These are phyloP conservation scores for Bradypodion pumilum DNA, from an alignment of 2,797 vertebrate species.

Conservation along the genomic window DNA sequence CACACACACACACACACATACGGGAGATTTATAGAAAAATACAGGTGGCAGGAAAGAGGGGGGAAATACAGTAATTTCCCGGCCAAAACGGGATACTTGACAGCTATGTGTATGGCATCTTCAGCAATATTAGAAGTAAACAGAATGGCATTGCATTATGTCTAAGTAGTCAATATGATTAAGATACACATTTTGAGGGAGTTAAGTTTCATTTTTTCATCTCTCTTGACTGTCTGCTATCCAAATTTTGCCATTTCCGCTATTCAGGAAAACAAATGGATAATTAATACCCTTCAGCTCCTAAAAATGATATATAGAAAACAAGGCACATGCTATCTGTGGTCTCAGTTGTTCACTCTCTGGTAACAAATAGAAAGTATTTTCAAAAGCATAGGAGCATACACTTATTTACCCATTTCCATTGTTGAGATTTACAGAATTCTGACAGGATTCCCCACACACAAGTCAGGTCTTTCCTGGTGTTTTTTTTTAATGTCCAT, in stretches of 20 bases:
- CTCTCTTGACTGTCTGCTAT: no score
- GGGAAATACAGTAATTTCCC: no score
- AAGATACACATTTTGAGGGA: no score
- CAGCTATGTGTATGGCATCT: no score
- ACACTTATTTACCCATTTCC: slow-evolving; percentile 62
- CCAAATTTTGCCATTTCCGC: background rate
- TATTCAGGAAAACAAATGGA: slow-evolving; percentile 49
- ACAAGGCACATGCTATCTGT: slow-evolving; percentile 58
- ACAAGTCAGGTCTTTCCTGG: background rate
- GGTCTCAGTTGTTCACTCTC: slow-evolving; percentile 54
- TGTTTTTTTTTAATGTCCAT: slow-evolving; percentile 51
- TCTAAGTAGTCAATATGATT: no score
- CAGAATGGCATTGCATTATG: no score
- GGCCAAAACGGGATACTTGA: no score
- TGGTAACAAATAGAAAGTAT: slow-evolving; percentile 44
- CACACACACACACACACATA: no score
- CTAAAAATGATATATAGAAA: slow-evolving; percentile 63
- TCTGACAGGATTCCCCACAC: slow-evolving; percentile 40
- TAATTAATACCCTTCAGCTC: slow-evolving; percentile 59
- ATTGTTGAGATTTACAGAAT: slow-evolving; percentile 63
- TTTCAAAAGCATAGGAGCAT: slow-evolving; percentile 46
- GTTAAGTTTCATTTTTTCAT: no score
- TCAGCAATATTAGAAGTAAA: no score
- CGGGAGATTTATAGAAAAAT: no score
- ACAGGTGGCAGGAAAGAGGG: no score